Evolutionary conservation across 2,113 vertebrate species (phyloP).

Genomic region (Hippocampus zosterae): DNA sequence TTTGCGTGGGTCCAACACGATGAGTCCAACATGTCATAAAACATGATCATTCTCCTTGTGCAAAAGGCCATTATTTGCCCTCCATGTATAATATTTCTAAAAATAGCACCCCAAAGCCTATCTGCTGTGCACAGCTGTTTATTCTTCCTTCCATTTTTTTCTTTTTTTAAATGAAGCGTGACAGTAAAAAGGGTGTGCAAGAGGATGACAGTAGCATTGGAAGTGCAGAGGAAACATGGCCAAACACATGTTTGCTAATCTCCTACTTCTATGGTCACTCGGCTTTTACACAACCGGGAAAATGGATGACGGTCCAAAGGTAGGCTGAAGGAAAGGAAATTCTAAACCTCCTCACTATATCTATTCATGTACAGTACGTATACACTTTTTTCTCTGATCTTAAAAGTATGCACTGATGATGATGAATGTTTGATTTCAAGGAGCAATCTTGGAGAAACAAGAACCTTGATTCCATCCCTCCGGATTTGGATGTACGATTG

Average conservation of each 20-base stretch:
- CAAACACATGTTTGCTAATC: constrained; percentile 34
- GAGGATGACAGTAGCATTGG: constrained; percentile 27
- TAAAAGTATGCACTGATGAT: constrained; percentile 17
- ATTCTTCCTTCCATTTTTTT: constrained; percentile 16
- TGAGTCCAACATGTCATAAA: not conserved
- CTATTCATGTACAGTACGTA: not conserved
- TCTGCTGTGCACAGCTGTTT: constrained; percentile 61
- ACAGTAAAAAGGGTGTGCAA: constrained; percentile 53
- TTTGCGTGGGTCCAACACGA: not conserved
- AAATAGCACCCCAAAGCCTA: constrained; percentile 52
- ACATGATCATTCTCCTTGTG: not conserved
- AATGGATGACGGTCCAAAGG: constrained; percentile 36
- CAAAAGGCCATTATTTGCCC: not conserved
- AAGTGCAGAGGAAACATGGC: constrained; percentile 51
- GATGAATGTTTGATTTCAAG: constrained; percentile 44
- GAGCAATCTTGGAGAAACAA: constrained; percentile 66
- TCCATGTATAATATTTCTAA: constrained; percentile 39
- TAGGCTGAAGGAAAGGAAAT: constrained; percentile 35
- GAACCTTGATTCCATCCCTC: constrained; percentile 67
- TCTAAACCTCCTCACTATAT: not conserved
- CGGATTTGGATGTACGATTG: constrained; percentile 56
- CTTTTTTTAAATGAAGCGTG: constrained; percentile 33
- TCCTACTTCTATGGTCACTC: constrained; percentile 53
- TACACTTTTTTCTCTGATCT: constrained; percentile 1
- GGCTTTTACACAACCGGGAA: constrained; percentile 22